Evolutionary conservation across 2,113 vertebrate species (phyloP).

Genomic region (Platysternon megacephalum): DNA sequence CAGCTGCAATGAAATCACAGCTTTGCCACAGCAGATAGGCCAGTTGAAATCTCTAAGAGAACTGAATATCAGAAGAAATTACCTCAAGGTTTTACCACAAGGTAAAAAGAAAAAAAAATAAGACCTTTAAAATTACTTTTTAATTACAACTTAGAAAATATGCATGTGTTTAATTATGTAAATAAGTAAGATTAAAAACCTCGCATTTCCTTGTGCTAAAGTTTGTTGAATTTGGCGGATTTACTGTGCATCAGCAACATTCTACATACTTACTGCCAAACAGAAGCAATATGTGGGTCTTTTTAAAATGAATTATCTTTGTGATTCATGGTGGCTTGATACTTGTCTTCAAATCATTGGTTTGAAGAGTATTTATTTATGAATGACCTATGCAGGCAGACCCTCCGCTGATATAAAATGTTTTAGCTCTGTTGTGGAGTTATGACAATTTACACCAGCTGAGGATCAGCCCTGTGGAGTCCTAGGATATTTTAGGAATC

Average conservation of each 20-base stretch:
- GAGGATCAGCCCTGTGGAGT: background rate
- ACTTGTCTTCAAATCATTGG: background rate
- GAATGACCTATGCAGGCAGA: background rate
- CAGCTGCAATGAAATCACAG: slow-evolving; percentile 96
- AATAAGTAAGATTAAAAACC: background rate
- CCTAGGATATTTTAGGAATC: background rate
- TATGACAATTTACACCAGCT: background rate
- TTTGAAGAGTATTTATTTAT: background rate
- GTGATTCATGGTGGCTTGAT: background rate
- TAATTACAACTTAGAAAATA: background rate
- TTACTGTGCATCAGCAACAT: background rate
- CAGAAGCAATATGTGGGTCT: background rate
- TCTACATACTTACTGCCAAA: background rate
- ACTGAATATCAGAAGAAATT: slow-evolving; percentile 92
- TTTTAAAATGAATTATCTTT: background rate
- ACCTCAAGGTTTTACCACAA: slow-evolving; percentile 93
- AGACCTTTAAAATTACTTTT: background rate
- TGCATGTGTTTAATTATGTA: background rate
- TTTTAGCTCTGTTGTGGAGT: background rate
- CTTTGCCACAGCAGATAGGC: slow-evolving; percentile 92
- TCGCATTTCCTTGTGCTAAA: background rate
- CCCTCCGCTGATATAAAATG: background rate
- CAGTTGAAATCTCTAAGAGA: slow-evolving; percentile 89
- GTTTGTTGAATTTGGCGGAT: background rate
- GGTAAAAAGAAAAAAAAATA: slow-evolving; percentile 74